Evolutionary conservation across 2,888 invertebrate genomes (phyloP), one percentile per base, ranked within the genome.

Genomic region (Portevinia maculata): DNA sequence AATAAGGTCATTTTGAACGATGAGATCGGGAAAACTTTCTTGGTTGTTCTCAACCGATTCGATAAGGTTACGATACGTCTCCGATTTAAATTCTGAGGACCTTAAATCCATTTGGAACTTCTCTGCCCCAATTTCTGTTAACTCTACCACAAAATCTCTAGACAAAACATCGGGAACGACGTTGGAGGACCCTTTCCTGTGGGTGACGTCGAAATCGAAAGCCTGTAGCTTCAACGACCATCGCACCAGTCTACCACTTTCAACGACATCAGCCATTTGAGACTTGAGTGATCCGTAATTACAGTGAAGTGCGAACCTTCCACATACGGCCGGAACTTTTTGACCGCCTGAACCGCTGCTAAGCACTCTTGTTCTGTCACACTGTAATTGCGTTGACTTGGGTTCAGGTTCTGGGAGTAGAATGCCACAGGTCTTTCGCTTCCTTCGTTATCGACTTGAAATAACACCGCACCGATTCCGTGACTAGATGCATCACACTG

Each of bases 171-270:
- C 79, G 1, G 83, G 79, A 0, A 79, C 76, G 0, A 85, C 44
- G 79, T 87, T 85, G 0, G 53, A 21, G 0, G 62, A 67, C 0
- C 87, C 88, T 32, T 84, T 86, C 4, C 87, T 69, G 59, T 88
- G 87, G 1, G 78, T 69, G 3, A 84, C 81, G 21, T n/a, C n/a
- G n/a, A n/a, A n/a, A n/a, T n/a, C n/a, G n/a, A n/a, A n/a, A n/a
- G n/a, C n/a, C n/a, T n/a, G 86, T 76, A 83, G 70, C 85, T 86
- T 76, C 11, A 85, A 46, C 0, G 74, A 57, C 84, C 84, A 88
- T 15, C 87, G 59, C 0, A 87, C 86, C 19, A 88, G 44, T 17
- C 86, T 48, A 1, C 86, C 88, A 39, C 83, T 85, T 86, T 86
- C 50, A 87, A 67, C 5, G 65, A 71, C 81, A 86, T 76, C 46